Conservation (phyloP, 2,797 vertebrate genomes). For the Decapterus maruadsi region DNA sequence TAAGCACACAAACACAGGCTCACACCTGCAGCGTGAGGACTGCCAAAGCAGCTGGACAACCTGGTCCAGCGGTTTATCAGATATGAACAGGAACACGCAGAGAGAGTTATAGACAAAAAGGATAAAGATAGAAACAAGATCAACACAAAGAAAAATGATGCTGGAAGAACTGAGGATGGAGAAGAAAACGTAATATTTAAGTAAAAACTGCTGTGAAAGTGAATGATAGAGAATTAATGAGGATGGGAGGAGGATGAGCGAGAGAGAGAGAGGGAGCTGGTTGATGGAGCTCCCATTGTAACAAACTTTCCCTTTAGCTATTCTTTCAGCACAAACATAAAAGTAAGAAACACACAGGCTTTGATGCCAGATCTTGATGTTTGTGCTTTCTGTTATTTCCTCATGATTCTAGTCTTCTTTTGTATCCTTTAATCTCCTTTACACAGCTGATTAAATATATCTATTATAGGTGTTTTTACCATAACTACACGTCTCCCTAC, state of each 20-base stretch:
- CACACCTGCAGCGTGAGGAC: conserved; percentile 43
- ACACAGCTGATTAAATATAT: conserved; percentile 34
- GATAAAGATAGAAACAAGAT: conserved; percentile 33
- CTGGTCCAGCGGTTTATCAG: conserved; percentile 56
- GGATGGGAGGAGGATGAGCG: conserved; percentile 2
- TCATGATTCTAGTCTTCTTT: conserved; percentile 26
- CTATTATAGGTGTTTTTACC: conserved; percentile 23
- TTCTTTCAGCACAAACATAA: conserved; percentile 25
- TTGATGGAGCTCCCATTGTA: conserved; percentile 6
- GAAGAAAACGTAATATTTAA: conserved; percentile 6
- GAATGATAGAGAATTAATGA: conserved; percentile 9
- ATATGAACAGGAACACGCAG: conserved; percentile 1
- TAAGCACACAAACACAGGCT: background rate
- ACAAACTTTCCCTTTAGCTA: conserved; percentile 19
- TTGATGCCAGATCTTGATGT: conserved; percentile 27
- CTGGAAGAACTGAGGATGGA: conserved; percentile 19
- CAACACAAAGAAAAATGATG: background rate
- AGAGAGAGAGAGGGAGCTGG: background rate
- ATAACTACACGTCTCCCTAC: conserved; percentile 16
- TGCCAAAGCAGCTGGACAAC: conserved; percentile 54
- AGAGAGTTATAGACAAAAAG: background rate
- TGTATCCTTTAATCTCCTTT: conserved; percentile 35
- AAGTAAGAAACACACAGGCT: conserved; percentile 20
- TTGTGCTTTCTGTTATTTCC: conserved; percentile 19
- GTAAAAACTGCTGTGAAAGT: conserved; percentile 19